Conservation (phyloP, 2,888 invertebrate genomes). For the Laothoe populi region DNA sequence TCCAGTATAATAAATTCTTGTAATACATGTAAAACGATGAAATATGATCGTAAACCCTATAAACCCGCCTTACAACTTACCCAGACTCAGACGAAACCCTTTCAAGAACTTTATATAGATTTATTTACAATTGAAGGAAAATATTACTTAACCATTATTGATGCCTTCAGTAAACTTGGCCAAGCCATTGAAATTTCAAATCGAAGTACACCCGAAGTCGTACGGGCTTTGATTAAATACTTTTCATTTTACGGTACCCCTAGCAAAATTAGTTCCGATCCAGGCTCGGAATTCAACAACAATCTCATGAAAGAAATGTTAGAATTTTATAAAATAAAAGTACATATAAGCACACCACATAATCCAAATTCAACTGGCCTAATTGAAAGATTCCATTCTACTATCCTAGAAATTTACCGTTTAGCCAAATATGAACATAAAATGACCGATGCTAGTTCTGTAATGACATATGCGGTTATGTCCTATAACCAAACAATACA, state of each 20-base stretch:
- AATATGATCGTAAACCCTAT: not conserved
- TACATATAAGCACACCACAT: slow-evolving; percentile 39
- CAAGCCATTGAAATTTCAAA: slow-evolving; percentile 38
- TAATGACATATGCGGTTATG: slow-evolving; percentile 43
- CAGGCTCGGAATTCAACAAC: slow-evolving; percentile 48
- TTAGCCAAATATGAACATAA: slow-evolving; percentile 42
- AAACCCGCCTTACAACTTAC: slow-evolving; percentile 18
- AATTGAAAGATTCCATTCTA: slow-evolving; percentile 42
- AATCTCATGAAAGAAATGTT: slow-evolving; percentile 35
- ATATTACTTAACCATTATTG: slow-evolving; percentile 36
- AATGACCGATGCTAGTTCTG: slow-evolving; percentile 35
- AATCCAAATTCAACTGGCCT: slow-evolving; percentile 41
- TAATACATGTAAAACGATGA: slow-evolving; percentile 2
- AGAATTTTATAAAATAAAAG: slow-evolving; percentile 35
- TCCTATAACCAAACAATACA: slow-evolving; percentile 43
- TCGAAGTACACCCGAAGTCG: too few species aligned
- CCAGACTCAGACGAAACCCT: slow-evolving; percentile 39
- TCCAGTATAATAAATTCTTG: slow-evolving; percentile 15
- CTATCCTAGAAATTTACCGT: slow-evolving; percentile 42
- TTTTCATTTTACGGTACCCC: slow-evolving; percentile 41
- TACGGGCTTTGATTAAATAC: slow-evolving; percentile 33
- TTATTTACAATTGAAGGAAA: slow-evolving; percentile 35
- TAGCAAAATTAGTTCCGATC: slow-evolving; percentile 39
- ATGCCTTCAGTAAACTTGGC: slow-evolving; percentile 45
- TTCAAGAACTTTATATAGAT: slow-evolving; percentile 43